Base-by-base conservation (phyloP, 2,113 vertebrate genomes). In the Oceanodroma tethys region DNA sequence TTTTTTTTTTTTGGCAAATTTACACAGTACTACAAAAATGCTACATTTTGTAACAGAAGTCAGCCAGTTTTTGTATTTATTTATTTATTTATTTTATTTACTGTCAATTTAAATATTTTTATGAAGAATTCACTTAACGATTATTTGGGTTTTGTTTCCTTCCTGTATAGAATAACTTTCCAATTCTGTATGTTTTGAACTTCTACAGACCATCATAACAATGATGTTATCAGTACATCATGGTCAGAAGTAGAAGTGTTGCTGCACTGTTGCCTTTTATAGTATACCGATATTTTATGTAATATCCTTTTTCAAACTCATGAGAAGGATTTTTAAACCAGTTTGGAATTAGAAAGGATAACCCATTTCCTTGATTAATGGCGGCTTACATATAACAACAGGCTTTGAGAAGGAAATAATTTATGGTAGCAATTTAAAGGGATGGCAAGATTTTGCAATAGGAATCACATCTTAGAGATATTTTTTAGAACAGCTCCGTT, bases 311-410 rank as follows among this genome's bases (percentile, higher is more conserved):
- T 84, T 68, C 78, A 93, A 67, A 95, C 48, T 58, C 70, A 86
- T 50, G 78, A 94, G 92, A 91, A 97, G 81, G 72, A 81, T 92
- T 67, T 95, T 95, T 72, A 84, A 97, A 91, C 42, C 2, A 1
- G 27, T 73, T 96, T 76, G 80, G 83, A 97, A 97, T 96, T 66
- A 96, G 68, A 96, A 97, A 96, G 84, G 88, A 87, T 95, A 97
- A 94, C 67, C 95, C 56, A 78, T 95, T 95, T 96, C 93, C 90
- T 97, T 94, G 93, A 93, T 95, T 97, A 97, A 97, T 94, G 92
- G 89, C 95, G 97, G 63, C 36, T 52, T 83, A 52, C 72, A 55
- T 68, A 58, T 29, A 96, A 96, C 95, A 94, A 66, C 55, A 80
- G 82, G 66, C 58, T 96, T 78, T 59, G 85, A 95, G 89, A 95